Percentiles rank a stretch among this genome's conserved stretches.
Evolutionary conservation across 2,888 invertebrate genomes (phyloP).

Genomic region (Melitaea athalia): DNA sequence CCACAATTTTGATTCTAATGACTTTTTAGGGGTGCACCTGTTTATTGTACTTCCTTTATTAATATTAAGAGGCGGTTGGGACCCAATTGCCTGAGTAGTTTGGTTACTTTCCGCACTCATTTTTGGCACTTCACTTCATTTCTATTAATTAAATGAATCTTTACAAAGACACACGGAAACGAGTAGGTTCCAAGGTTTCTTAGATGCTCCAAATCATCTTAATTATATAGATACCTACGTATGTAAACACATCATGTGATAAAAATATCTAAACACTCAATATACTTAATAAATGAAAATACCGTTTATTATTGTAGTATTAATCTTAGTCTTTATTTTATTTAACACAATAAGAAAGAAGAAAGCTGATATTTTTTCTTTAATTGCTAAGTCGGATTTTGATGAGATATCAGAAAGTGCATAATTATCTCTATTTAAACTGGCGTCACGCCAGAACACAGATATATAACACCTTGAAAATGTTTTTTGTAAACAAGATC

Average conservation of each 20-base stretch:
- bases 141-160: constrained; percentile 36
- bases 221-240: background rate
- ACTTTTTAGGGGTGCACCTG: constrained; percentile 56
- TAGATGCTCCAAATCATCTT: constrained; percentile 11
- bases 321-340: too few relatives aligned
- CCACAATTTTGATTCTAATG: constrained; percentile 68
- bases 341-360: background rate
- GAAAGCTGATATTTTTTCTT: background rate
- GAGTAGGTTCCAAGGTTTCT: constrained; percentile 27
- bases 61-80: constrained; percentile 25
- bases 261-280: background rate
- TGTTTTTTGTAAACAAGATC: constrained; percentile 32
- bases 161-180: constrained; percentile 23
- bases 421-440: constrained; percentile 46
- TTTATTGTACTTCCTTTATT: constrained; percentile 49
- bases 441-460: constrained; percentile 71
- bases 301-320: too few relatives aligned
- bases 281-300: background rate
- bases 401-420: constrained; percentile 24
- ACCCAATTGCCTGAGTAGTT: constrained; percentile 40
- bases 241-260: background rate
- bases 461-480: constrained; percentile 61
- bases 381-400: constrained; percentile 2
- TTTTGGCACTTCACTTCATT: constrained; percentile 34
- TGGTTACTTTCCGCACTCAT: constrained; percentile 57